A percentile compares a stretch with the other conserved stretches of the same genome.
Conservation (phyloP, 53 echinoderm and acorn worm species). For the Zoroaster sp. region DNA sequence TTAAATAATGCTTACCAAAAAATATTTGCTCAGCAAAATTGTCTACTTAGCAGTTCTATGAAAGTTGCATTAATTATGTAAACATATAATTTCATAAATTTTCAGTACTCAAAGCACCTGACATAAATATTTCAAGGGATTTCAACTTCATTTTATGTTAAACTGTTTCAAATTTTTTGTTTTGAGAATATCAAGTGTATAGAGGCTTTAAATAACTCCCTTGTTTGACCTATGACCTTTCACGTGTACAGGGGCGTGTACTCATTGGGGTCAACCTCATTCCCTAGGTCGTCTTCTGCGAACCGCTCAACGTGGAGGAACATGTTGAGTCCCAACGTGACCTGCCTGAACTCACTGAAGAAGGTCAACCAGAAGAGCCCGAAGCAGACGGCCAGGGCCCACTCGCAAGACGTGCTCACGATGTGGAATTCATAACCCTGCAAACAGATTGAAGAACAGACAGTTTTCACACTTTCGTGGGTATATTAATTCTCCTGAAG, state of each 20-base stretch:
- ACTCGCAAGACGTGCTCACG: slow-evolving; percentile 73
- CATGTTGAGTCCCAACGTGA: slow-evolving; percentile 46
- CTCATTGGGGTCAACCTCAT: slow-evolving; percentile 1
- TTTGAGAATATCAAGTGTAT: background rate
- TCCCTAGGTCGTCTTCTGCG: background rate
- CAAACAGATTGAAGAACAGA: background rate
- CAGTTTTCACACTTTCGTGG: background rate
- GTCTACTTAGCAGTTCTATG: too few species aligned
- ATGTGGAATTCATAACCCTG: slow-evolving; percentile 84
- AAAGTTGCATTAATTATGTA: too few species aligned
- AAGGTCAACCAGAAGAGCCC: slow-evolving; percentile 83
- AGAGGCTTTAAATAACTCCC: background rate
- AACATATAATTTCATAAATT: too few species aligned
- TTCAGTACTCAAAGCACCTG: too few species aligned
- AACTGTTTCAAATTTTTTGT: too few species aligned
- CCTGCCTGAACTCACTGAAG: slow-evolving; percentile 76
- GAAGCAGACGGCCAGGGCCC: slow-evolving; percentile 73
- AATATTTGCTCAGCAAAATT: too few species aligned
- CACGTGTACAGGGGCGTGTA: background rate
- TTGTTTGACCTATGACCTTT: background rate
- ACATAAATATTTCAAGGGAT: too few species aligned
- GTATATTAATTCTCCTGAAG: background rate
- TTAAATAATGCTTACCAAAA: too few species aligned
- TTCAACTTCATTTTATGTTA: too few species aligned
- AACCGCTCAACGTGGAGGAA: slow-evolving; percentile 34